Conservation (phyloP, 2,797 vertebrate genomes). For the Sphenodon punctatus region DNA sequence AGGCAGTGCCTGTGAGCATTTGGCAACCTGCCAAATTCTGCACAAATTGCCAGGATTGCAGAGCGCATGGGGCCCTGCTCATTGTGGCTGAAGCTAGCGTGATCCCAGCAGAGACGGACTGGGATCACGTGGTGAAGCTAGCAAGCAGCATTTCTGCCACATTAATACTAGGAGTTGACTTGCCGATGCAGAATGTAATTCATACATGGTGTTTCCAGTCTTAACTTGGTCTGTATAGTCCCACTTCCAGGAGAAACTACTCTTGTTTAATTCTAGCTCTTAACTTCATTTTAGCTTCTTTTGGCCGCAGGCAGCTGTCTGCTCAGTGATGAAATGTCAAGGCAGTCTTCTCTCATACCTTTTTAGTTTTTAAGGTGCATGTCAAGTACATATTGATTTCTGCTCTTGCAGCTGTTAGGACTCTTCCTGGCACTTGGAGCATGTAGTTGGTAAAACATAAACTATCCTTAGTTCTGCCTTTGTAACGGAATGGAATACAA, state of each 20-base stretch:
- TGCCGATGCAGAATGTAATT: background rate
- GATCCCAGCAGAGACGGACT: background rate
- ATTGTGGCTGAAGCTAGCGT: background rate
- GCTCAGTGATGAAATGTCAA: no score
- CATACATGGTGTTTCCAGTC: background rate
- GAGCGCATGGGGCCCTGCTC: no score
- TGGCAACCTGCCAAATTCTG: no score
- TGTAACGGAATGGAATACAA: background rate
- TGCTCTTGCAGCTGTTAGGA: background rate
- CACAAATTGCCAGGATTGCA: no score
- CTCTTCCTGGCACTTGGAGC: background rate
- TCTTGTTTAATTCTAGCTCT: background rate
- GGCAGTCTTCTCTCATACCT: no score
- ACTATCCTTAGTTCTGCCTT: background rate
- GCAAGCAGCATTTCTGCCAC: background rate
- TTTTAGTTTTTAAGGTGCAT: background rate
- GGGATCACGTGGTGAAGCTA: background rate
- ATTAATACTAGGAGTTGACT: background rate
- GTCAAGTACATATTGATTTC: background rate
- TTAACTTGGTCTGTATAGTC: background rate
- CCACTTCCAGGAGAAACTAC: background rate
- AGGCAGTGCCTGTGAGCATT: no score
- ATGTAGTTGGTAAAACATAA: background rate
- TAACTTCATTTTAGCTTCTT: background rate
- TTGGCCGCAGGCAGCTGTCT: background rate